These are phyloP conservation scores for Clarias laeviceps DNA, from an alignment of 2,797 vertebrate species.

Conservation along the genomic window DNA sequence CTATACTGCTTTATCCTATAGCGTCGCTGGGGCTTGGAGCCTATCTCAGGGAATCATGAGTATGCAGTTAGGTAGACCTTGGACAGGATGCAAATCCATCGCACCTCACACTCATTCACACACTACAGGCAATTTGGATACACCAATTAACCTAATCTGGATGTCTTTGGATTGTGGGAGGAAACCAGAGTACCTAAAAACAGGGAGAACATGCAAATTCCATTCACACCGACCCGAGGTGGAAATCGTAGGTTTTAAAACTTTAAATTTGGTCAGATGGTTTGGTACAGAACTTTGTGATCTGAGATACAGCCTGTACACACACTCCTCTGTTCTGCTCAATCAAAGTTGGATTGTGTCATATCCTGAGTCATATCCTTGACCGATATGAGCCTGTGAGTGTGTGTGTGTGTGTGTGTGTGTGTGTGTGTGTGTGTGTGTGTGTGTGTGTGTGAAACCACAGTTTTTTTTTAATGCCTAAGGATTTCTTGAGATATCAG, in stretches of 20 bases:
- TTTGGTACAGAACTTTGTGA: not conserved
- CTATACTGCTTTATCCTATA: too few relatives aligned
- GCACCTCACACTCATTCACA: too few relatives aligned
- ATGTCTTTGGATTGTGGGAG: too few relatives aligned
- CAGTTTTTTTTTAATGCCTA: conserved; percentile 4
- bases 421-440: conserved; percentile 6
- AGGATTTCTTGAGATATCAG: conserved; percentile 12
- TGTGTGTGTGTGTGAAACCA: not conserved
- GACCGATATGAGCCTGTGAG: not conserved
- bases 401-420: not conserved
- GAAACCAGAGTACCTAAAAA: too few relatives aligned
- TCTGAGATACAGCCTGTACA: not conserved
- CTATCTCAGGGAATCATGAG: too few relatives aligned
- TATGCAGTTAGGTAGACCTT: too few relatives aligned
- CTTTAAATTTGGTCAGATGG: not conserved
- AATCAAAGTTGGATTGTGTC: conserved; percentile 33
- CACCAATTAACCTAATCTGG: too few relatives aligned
- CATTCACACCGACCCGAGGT: too few relatives aligned
- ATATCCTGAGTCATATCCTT: conserved; percentile 27
- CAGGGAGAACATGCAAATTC: too few relatives aligned
- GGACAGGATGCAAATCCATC: too few relatives aligned
- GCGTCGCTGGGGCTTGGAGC: too few relatives aligned
- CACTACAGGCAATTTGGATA: too few relatives aligned
- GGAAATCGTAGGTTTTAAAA: not conserved
- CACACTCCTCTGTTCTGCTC: not conserved